Evolutionary conservation across 1,140 invertebrate genomes (phyloP), one percentile per base, ranked within the genome.

Genomic region (Drosophila chauvacae): DNA sequence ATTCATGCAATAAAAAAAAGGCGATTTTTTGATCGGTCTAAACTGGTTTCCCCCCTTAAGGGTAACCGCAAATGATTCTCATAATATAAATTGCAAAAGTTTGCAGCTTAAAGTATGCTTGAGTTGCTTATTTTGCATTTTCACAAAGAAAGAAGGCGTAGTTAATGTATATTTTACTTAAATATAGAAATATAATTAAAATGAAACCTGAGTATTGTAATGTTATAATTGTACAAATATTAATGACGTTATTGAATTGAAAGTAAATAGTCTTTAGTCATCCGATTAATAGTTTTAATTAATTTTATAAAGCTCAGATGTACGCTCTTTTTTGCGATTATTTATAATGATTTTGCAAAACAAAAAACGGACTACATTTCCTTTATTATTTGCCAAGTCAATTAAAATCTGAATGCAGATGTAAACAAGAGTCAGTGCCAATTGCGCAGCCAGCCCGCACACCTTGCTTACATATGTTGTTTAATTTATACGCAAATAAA

Each of bases 371-470:
- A 69, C 48, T 48, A 20, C 35, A 41, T 57, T 57, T 71, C 47
- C 42, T 59, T 66, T 48, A 65, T 66, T 85, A 62, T 85, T 85
- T 84, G 59, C 66, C 61, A 81, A 84, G 77, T 84, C 81, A 84
- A 84, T 84, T 81, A 85, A 84, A 81, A 81, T 84, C 56, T 58
- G 66, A 84, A 81, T 80, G 76, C 61, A 51, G 66, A 73, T 84
- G 81, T 81, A 85, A 84, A 84, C 82, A 84, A 80, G 30, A 63
- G 18, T 33, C 69, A 23, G 65, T 37, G 59, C 18, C 61, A 30
- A 61, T 62, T 65, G 30, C 51, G 10, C 35, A 14, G 14, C 23
- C 45, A 47, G 41, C 26, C 28, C 45, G 18, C 41, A 39, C 41
- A 47, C 35, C 35, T 59, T 70, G 68, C 70, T 51, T 51, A 60